Evolutionary conservation across 2,888 invertebrate genomes (phyloP).

Genomic region (Heteropelma amictum): DNA sequence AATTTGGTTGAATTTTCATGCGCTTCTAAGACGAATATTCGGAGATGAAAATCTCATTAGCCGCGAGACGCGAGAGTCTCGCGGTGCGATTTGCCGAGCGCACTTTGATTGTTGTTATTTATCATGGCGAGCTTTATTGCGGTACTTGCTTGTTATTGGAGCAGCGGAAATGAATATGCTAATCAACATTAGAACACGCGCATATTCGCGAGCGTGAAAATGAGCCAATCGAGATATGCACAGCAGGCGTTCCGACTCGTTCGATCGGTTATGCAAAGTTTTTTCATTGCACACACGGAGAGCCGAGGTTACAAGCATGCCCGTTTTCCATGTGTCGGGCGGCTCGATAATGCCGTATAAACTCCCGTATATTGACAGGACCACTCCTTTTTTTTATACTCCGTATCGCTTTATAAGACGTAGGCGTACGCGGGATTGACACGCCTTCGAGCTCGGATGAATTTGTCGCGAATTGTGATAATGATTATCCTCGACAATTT

Average conservation of each 20-base stretch:
- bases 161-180: neutral
- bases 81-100: no score
- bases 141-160: neutral
- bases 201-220: conserved; percentile 45
- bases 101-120: no score
- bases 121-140: neutral
- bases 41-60: no score
- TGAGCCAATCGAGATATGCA: conserved; percentile 1
- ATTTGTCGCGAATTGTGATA: conserved; percentile 32
- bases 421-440: conserved; percentile 12
- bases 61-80: no score
- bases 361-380: conserved; percentile 11
- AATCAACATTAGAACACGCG: neutral
- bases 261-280: conserved; percentile 60
- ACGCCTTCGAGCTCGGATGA: conserved; percentile 28
- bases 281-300: conserved; percentile 29
- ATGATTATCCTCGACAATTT: conserved; percentile 21
- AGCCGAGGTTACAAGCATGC: neutral
- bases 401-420: neutral
- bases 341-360: neutral
- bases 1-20: no score
- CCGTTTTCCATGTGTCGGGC: conserved; percentile 53
- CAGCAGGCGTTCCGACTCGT: conserved; percentile 11
- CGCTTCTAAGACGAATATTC: no score
- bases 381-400: conserved; percentile 24